Percentiles rank a stretch among this genome's conserved stretches.
Conservation (phyloP, 1,140 invertebrate genomes). For the Drosophila jambulina region DNA sequence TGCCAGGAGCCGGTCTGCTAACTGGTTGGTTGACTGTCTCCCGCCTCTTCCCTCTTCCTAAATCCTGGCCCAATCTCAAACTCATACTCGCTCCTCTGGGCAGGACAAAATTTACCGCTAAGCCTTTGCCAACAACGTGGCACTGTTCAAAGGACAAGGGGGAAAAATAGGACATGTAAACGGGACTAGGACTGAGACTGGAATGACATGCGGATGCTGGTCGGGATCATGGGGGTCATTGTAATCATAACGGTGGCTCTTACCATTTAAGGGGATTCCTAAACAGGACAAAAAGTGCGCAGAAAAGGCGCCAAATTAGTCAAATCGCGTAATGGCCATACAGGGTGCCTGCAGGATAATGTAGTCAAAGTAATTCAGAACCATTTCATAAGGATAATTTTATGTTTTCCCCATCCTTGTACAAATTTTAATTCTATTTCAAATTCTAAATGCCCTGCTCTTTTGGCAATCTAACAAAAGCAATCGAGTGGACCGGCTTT, state of each 20-base stretch:
- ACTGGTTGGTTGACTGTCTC: conserved; percentile 18
- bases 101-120: conserved; percentile 72
- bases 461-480: conserved; percentile 65
- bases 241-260: conserved; percentile 65
- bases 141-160: conserved; percentile 55
- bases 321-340: conserved; percentile 36
- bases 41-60: neutral
- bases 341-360: conserved; percentile 49
- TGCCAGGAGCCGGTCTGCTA: conserved; percentile 30
- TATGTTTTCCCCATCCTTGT: neutral
- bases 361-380: conserved; percentile 19
- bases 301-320: conserved; percentile 66
- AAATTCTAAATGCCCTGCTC: neutral
- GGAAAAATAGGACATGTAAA: conserved; percentile 17
- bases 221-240: conserved; percentile 76
- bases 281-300: conserved; percentile 40
- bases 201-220: conserved; percentile 42
- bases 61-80: conserved; percentile 1
- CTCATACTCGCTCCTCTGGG: conserved; percentile 19
- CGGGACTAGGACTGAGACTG: conserved; percentile 12
- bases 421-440: conserved; percentile 2
- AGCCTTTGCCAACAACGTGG: conserved; percentile 70
- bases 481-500: conserved; percentile 44
- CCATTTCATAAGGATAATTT: conserved; percentile 32
- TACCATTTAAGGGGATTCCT: neutral